Evolutionary conservation across 1,140 invertebrate genomes (phyloP).

Genomic region (Stegodyphus dumicola): DNA sequence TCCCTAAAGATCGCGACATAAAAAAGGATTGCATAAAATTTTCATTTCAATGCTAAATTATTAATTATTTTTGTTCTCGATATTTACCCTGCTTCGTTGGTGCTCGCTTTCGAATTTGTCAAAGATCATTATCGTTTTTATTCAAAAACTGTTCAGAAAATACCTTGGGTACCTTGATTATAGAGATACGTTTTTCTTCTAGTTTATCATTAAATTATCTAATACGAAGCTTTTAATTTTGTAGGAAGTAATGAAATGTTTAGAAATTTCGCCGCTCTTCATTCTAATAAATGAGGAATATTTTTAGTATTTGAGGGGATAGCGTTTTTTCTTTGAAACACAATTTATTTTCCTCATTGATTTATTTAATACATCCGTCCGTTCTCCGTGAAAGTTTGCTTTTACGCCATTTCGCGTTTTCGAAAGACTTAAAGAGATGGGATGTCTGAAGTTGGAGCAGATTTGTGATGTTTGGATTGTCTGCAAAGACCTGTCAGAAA

Average conservation of each 20-base stretch:
- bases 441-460: too few relatives aligned
- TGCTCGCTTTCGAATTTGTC: background rate
- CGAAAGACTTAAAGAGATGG: too few relatives aligned
- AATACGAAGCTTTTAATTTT: slow-evolving; percentile 9
- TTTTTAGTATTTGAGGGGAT: too few relatives aligned
- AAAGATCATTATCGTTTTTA: slow-evolving; percentile 3
- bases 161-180: background rate
- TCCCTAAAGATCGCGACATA: slow-evolving; percentile 24
- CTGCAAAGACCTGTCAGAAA: too few relatives aligned
- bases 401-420: too few relatives aligned
- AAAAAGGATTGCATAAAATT: slow-evolving; percentile 36
- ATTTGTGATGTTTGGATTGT: too few relatives aligned
- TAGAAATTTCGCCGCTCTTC: too few relatives aligned
- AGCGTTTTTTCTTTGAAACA: too few relatives aligned
- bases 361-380: too few relatives aligned
- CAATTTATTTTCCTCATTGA: too few relatives aligned
- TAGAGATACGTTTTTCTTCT: background rate
- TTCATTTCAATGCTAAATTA: slow-evolving; percentile 52
- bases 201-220: background rate
- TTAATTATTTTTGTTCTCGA: slow-evolving; percentile 51
- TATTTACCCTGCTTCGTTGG: slow-evolving; percentile 17
- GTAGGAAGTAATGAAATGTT: background rate
- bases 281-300: too few relatives aligned
- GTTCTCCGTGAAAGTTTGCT: too few relatives aligned
- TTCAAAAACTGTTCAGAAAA: background rate